Evolutionary conservation across 2,113 vertebrate genomes (phyloP).

Genomic region (Archilochus colubris): DNA sequence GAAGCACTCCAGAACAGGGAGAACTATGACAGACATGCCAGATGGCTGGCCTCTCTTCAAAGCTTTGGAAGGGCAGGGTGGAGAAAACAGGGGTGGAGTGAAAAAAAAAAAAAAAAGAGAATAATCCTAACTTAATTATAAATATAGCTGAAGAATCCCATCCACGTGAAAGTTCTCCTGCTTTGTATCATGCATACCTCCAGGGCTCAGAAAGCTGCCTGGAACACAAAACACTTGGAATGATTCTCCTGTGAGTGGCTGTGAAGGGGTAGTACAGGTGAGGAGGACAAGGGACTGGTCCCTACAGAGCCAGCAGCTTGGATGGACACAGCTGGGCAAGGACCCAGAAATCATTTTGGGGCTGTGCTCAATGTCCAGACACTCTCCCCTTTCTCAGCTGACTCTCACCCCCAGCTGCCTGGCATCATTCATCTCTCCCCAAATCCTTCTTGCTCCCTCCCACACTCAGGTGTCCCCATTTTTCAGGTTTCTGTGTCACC

Average conservation of each 20-base stretch:
- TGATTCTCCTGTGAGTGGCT: not conserved
- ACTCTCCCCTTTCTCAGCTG: not conserved
- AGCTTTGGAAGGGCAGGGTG: not conserved
- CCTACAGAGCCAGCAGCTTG: not conserved
- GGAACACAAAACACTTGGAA: not conserved
- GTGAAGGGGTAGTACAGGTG: not conserved
- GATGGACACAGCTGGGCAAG: not conserved
- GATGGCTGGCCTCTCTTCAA: constrained; percentile 21
- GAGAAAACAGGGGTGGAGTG: constrained; percentile 19
- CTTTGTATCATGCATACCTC: not conserved
- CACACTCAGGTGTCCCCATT: rapidly evolving
- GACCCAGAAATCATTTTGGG: not conserved
- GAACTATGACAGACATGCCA: not conserved
- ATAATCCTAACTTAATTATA: constrained; percentile 44
- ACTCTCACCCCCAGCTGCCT: not conserved
- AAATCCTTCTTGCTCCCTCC: not conserved
- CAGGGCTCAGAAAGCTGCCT: constrained; percentile 32
- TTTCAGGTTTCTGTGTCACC: not conserved
- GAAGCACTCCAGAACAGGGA: not conserved
- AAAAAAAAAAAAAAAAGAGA: not conserved
- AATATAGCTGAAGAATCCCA: constrained; percentile 15
- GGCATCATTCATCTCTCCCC: not conserved
- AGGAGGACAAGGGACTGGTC: not conserved
- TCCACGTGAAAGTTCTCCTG: constrained; percentile 4
- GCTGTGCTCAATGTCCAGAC: not conserved